Conservation (phyloP, 1,140 invertebrate species). For the Pararge aegeria region DNA sequence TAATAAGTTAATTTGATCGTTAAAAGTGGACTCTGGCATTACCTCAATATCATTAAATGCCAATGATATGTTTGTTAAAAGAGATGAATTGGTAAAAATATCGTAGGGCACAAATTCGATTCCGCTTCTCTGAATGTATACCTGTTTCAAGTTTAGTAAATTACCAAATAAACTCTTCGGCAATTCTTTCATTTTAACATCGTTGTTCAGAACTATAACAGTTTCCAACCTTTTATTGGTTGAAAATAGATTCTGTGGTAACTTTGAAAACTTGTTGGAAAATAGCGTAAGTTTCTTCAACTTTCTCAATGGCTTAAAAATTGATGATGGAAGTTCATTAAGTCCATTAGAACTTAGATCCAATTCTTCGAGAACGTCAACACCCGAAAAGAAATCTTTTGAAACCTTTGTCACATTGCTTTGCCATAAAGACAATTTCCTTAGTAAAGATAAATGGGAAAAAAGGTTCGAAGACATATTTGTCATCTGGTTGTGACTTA, state of each 20-base stretch:
- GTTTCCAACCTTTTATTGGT: conserved; percentile 77
- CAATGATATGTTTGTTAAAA: conserved; percentile 80
- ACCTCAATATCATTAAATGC: conserved; percentile 78
- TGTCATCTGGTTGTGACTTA: conserved; percentile 82
- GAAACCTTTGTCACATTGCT: conserved; percentile 82
- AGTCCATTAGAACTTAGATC: conserved; percentile 83
- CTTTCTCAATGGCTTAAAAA: conserved; percentile 81
- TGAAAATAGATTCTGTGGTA: conserved; percentile 82
- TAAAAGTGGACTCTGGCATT: conserved; percentile 80
- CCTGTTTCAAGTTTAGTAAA: conserved; percentile 74
- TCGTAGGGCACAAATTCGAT: conserved; percentile 79
- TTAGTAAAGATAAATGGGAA: conserved; percentile 79
- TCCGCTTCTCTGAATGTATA: conserved; percentile 76
- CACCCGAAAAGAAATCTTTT: conserved; percentile 80
- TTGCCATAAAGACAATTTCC: conserved; percentile 82
- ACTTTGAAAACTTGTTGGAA: conserved; percentile 80
- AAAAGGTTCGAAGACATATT: conserved; percentile 81
- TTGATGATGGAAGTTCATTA: conserved; percentile 76
- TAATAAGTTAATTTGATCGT: conserved; percentile 79
- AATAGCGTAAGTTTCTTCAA: conserved; percentile 81
- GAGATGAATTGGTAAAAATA: conserved; percentile 79
- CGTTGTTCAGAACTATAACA: conserved; percentile 80
- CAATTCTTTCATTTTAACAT: conserved; percentile 77
- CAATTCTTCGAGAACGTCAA: conserved; percentile 80
- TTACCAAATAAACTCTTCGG: conserved; percentile 80